phyloP scores from a whole-genome alignment of 2,797 vertebrate species.

The Poeciliopsis gracilis region DNA sequence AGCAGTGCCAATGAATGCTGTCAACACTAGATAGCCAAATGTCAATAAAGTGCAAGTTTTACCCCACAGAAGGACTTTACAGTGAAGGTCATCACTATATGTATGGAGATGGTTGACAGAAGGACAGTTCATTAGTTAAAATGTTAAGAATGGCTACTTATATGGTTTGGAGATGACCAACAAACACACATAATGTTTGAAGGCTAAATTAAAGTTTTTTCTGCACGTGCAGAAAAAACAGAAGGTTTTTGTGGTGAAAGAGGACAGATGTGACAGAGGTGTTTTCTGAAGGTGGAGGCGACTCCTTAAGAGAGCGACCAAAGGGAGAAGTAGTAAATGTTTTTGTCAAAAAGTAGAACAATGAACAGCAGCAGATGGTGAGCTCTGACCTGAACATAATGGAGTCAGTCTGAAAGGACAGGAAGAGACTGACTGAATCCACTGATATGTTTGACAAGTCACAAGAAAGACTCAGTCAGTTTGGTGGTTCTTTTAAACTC shows the following conservation, averaged over 20 bases:
- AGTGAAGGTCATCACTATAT: no score
- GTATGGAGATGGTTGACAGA: neutral
- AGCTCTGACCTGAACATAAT: constrained; percentile 13
- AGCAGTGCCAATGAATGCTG: neutral
- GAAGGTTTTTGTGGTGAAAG: neutral
- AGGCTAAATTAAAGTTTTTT: neutral
- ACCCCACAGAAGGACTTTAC: no score
- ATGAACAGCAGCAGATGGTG: constrained; percentile 26
- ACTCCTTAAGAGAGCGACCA: neutral
- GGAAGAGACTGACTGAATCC: neutral
- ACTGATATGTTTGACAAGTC: neutral
- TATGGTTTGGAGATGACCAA: neutral
- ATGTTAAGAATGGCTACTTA: neutral
- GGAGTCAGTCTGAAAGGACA: constrained; percentile 8
- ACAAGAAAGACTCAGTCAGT: neutral
- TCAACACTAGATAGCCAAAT: neutral
- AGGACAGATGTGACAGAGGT: neutral
- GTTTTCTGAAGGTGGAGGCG: neutral
- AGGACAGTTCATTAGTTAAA: neutral
- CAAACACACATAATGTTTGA: neutral
- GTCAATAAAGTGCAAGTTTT: no score
- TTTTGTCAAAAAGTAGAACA: constrained; percentile 9
- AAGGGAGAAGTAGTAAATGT: neutral
- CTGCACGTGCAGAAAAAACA: neutral
- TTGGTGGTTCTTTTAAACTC: neutral